Conservation (phyloP, 1,140 invertebrate genomes). For the Spodoptera litura region DNA sequence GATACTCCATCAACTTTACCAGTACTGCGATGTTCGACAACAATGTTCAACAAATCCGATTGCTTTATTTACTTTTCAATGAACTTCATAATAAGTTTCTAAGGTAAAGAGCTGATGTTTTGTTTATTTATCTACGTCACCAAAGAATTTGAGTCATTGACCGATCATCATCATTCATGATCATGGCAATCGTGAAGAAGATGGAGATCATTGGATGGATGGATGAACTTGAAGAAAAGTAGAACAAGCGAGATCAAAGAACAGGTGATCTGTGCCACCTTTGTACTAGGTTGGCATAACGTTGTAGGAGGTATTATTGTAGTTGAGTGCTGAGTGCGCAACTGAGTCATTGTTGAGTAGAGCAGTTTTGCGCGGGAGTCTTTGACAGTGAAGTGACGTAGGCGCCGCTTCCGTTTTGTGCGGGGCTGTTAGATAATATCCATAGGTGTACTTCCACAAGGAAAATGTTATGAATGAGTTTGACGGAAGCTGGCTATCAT, state of each 20-base stretch:
- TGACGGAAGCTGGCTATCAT: too few relatives aligned
- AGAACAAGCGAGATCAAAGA: conserved; percentile 60
- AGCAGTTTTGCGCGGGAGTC: neutral
- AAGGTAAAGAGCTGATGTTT: neutral
- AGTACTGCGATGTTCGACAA: neutral
- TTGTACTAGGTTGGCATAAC: conserved; percentile 65
- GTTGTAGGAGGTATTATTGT: conserved; percentile 10
- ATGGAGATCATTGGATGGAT: conserved; percentile 15
- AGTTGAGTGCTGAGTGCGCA: neutral
- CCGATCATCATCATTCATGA: neutral
- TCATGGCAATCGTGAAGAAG: neutral
- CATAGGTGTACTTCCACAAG: too few relatives aligned
- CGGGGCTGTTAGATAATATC: too few relatives aligned
- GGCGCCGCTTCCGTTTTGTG: too few relatives aligned
- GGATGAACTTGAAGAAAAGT: conserved; percentile 18
- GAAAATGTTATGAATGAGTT: too few relatives aligned
- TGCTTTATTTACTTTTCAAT: neutral
- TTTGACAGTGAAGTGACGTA: neutral
- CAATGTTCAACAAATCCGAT: too few relatives aligned
- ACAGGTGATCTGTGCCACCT: conserved; percentile 68
- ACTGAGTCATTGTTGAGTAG: conserved; percentile 11
- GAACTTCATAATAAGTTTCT: neutral
- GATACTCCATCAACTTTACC: conserved; percentile 17
- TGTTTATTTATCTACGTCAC: neutral
- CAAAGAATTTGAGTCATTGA: conserved; percentile 9